Conservation (phyloP, 2,113 vertebrate species). For the Pseudolaguvia tuberculata region DNA sequence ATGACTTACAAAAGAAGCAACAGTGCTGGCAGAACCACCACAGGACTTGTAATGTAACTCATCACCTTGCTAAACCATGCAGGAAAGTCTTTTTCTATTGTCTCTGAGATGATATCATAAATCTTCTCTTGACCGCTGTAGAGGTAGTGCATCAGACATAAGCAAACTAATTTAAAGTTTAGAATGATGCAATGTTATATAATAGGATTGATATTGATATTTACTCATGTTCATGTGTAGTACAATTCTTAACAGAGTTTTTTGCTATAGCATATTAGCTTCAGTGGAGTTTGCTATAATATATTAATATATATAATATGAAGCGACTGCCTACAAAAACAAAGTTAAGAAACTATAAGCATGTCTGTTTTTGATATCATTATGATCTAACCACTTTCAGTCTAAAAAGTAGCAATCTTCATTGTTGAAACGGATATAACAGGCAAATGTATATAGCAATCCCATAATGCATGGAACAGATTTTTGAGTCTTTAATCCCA, state of each 20-base stretch:
- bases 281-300: too few species aligned
- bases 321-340: too few species aligned
- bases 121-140: slow-evolving; percentile 94
- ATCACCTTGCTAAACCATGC: slow-evolving; percentile 83
- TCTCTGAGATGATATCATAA: slow-evolving; percentile 94
- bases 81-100: slow-evolving; percentile 83
- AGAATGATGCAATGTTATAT: background rate
- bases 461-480: too few species aligned
- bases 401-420: too few species aligned
- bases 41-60: slow-evolving; percentile 87
- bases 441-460: too few species aligned
- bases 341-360: too few species aligned
- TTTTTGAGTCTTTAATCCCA: too few species aligned
- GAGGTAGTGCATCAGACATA: slow-evolving; percentile 14
- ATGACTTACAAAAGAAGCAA: slow-evolving; percentile 85
- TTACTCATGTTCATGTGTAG: background rate
- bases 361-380: too few species aligned
- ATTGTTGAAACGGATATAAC: background rate
- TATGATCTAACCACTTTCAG: too few species aligned
- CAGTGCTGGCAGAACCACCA: slow-evolving; percentile 85
- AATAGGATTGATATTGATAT: background rate
- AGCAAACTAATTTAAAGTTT: background rate
- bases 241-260: too few species aligned
- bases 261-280: background rate
- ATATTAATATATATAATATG: too few species aligned